Percentiles rank a stretch among this genome's conserved stretches.
Evolutionary conservation across 1,140 invertebrate species (phyloP).

Genomic region (Saxidomus purpurata): DNA sequence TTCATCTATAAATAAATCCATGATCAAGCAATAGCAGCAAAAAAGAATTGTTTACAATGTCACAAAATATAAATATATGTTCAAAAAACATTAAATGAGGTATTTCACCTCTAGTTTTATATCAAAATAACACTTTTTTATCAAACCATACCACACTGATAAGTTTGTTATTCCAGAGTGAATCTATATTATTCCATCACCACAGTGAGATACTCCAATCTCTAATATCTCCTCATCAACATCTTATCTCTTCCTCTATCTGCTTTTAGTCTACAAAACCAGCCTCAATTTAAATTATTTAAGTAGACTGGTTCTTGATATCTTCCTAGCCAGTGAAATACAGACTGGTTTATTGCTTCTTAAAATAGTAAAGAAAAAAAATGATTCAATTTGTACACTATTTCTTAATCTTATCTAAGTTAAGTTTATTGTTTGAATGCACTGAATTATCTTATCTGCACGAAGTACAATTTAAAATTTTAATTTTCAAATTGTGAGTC

Average conservation of each 20-base stretch:
- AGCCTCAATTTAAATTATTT: not conserved
- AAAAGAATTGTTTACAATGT: no score
- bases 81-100: no score
- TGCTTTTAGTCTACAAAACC: not conserved
- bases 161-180: not conserved
- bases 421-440: not conserved
- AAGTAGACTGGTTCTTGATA: not conserved
- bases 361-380: not conserved
- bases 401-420: not conserved
- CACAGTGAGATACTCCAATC: not conserved
- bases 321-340: not conserved
- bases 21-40: no score
- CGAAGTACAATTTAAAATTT: not conserved
- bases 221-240: not conserved
- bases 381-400: not conserved
- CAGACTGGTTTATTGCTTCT: not conserved
- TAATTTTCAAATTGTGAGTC: not conserved
- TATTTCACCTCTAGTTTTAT: not conserved
- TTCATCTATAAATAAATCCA: no score
- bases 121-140: slow-evolving; percentile 1
- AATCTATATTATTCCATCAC: not conserved
- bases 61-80: no score
- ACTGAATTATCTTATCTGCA: not conserved
- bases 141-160: not conserved
- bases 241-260: not conserved